Percentiles rank a stretch among this genome's conserved stretches.
These are phyloP conservation scores for Drosophila stalkeri DNA, from an alignment of 2,888 invertebrate species.

Conservation along the genomic window DNA sequence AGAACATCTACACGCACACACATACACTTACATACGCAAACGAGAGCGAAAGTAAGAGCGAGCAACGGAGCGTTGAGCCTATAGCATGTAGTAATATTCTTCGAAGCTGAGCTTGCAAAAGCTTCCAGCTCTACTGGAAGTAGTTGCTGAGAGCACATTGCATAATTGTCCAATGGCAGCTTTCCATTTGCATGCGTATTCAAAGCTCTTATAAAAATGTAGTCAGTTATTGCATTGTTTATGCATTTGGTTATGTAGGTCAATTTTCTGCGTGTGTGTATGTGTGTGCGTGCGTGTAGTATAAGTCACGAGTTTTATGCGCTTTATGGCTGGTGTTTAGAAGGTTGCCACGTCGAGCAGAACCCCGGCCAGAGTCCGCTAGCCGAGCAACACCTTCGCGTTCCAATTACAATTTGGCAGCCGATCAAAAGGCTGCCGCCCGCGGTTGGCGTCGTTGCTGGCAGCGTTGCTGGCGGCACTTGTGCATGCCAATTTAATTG, in stretches of 20 bases:
- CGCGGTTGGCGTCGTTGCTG: constrained; percentile 38
- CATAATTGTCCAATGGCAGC: constrained; percentile 6
- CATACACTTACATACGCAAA: constrained; percentile 2
- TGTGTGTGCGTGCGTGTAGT: constrained; percentile 9
- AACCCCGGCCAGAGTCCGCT: constrained; percentile 42
- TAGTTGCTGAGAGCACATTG: constrained; percentile 5
- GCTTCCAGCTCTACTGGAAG: constrained; percentile 12
- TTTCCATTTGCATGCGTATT: constrained; percentile 7
- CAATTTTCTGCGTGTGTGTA: constrained; percentile 16
- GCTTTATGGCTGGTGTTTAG: constrained; percentile 58
- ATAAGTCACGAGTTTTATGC: constrained; percentile 55
- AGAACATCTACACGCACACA: background rate
- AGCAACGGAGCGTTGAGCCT: constrained; percentile 3
- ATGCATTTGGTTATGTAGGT: constrained; percentile 31
- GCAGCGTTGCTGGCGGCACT: constrained; percentile 58
- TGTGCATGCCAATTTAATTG: constrained; percentile 81
- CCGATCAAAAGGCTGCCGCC: constrained; percentile 77
- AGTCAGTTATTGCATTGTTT: constrained; percentile 11
- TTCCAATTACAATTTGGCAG: constrained; percentile 82
- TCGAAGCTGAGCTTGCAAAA: constrained; percentile 38
- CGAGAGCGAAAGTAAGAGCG: constrained; percentile 46
- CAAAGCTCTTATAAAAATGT: constrained; percentile 8
- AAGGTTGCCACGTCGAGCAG: constrained; percentile 61
- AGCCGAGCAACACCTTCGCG: constrained; percentile 76
- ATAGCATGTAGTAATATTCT: constrained; percentile 11